A percentile compares a stretch with the other conserved stretches of the same genome.
phyloP scores from a whole-genome alignment of 2,113 vertebrate species.

The Colistium nudipinnis region DNA sequence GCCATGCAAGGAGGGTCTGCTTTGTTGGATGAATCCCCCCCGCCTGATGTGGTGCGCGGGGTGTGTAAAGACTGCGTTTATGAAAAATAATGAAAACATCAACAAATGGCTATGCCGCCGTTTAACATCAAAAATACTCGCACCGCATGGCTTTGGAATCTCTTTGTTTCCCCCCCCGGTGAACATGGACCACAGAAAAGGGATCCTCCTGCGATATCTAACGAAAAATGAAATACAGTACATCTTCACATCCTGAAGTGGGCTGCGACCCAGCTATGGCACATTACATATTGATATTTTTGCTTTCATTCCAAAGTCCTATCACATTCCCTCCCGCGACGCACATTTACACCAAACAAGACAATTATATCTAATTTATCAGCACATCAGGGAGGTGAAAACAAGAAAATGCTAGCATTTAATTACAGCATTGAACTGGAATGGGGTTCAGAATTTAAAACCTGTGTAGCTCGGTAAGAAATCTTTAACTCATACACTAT shows the following conservation, averaged over 20 bases:
- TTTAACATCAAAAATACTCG: slow-evolving; percentile 1
- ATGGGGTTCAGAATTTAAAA: no score
- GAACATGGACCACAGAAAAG: not conserved
- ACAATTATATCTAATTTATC: slow-evolving; percentile 4
- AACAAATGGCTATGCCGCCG: not conserved
- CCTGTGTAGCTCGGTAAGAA: no score
- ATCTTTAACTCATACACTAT: no score
- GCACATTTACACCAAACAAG: slow-evolving; percentile 18
- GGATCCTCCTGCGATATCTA: not conserved
- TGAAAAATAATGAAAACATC: not conserved
- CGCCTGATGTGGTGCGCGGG: not conserved
- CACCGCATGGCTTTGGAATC: not conserved
- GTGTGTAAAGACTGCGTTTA: not conserved
- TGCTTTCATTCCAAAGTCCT: slow-evolving; percentile 12
- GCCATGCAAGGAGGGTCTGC: slow-evolving; percentile 6
- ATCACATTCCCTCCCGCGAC: slow-evolving; percentile 11
- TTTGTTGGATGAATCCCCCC: slow-evolving; percentile 15
- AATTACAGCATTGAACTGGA: not conserved
- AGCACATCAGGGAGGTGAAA: slow-evolving; percentile 12
- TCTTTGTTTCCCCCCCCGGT: not conserved
- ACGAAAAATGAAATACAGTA: slow-evolving; percentile 21
- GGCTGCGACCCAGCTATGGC: not conserved
- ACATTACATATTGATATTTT: slow-evolving; percentile 13
- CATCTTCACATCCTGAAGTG: slow-evolving; percentile 4
- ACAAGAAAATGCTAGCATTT: not conserved